Evolutionary conservation across 2,888 invertebrate species (phyloP).

Genomic region (Cryptus armator): DNA sequence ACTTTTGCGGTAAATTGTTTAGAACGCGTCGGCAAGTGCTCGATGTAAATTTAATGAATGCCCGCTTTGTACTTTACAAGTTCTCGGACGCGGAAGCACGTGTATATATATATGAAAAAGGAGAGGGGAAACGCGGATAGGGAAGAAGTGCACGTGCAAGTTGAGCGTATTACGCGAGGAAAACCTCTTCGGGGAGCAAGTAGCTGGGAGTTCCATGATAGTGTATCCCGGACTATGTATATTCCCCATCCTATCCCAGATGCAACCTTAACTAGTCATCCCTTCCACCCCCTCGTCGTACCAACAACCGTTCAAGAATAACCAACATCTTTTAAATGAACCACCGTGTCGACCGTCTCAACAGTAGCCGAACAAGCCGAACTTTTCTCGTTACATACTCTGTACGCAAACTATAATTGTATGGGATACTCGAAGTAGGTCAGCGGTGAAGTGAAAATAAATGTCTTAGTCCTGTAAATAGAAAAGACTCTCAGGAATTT

Average conservation of each 20-base stretch:
- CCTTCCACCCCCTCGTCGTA: background rate
- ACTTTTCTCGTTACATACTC: slow-evolving; percentile 50
- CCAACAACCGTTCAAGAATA: slow-evolving; percentile 46
- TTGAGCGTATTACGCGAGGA: slow-evolving; percentile 35
- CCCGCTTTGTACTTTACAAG: slow-evolving; percentile 65
- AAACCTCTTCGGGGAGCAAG: slow-evolving; percentile 49
- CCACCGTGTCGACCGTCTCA: slow-evolving; percentile 7
- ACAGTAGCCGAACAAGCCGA: slow-evolving; percentile 27
- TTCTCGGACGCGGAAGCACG: slow-evolving; percentile 34
- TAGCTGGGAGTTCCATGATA: slow-evolving; percentile 37
- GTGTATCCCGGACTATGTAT: slow-evolving; percentile 22
- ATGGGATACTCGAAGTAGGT: slow-evolving; percentile 6
- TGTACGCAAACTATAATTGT: slow-evolving; percentile 11
- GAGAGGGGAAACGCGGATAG: slow-evolving; percentile 22
- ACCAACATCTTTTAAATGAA: slow-evolving; percentile 39
- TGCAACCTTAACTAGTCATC: slow-evolving; percentile 27
- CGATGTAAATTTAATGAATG: slow-evolving; percentile 67
- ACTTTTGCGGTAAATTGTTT: slow-evolving; percentile 68
- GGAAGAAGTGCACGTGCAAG: slow-evolving; percentile 40
- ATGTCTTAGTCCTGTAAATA: background rate
- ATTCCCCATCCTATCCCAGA: slow-evolving; percentile 13
- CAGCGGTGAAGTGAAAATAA: background rate
- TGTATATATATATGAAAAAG: too few relatives aligned
- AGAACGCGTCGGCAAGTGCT: slow-evolving; percentile 62
- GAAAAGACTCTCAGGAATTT: background rate